Percentiles rank a stretch among this genome's conserved stretches.
These are phyloP conservation scores for Burhinus bistriatus DNA, from an alignment of 2,113 vertebrate genomes.

Conservation along the genomic window DNA sequence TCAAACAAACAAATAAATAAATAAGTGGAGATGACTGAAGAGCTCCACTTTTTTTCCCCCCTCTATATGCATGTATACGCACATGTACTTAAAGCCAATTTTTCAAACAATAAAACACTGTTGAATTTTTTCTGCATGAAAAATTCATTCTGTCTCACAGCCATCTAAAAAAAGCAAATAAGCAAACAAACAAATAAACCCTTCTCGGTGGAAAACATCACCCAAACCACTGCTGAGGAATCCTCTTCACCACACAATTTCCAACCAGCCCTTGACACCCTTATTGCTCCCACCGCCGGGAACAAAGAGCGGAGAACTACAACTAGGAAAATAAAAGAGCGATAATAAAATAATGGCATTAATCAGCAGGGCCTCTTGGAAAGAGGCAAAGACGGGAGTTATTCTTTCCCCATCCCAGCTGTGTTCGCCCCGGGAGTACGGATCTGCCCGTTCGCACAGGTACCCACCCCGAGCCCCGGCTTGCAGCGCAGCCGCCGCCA, in stretches of 20 bases:
- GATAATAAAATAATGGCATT: not conserved
- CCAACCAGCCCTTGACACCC: not conserved
- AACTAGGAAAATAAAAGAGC: not conserved
- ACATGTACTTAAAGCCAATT: not conserved
- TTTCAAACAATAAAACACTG: conserved; percentile 6
- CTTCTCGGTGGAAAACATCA: not conserved
- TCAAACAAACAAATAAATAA: not conserved
- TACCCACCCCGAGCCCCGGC: accelerated
- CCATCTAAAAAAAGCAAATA: not conserved
- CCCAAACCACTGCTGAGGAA: not conserved
- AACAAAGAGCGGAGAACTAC: not conserved
- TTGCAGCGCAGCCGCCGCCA: not conserved
- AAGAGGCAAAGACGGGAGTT: not conserved
- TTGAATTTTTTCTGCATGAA: not conserved
- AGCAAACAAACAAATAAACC: conserved; percentile 9
- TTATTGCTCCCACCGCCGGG: not conserved
- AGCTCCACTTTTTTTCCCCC: not conserved
- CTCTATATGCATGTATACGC: not conserved
- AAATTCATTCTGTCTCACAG: conserved; percentile 35
- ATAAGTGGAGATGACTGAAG: not conserved
- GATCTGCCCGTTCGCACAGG: not conserved
- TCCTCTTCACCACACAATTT: not conserved
- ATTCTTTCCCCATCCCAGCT: not conserved
- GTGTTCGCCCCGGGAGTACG: accelerated
- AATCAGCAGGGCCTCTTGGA: not conserved